phyloP scores from a whole-genome alignment of 2,113 vertebrate genomes.

The Leptobrachium ailaonicum region DNA sequence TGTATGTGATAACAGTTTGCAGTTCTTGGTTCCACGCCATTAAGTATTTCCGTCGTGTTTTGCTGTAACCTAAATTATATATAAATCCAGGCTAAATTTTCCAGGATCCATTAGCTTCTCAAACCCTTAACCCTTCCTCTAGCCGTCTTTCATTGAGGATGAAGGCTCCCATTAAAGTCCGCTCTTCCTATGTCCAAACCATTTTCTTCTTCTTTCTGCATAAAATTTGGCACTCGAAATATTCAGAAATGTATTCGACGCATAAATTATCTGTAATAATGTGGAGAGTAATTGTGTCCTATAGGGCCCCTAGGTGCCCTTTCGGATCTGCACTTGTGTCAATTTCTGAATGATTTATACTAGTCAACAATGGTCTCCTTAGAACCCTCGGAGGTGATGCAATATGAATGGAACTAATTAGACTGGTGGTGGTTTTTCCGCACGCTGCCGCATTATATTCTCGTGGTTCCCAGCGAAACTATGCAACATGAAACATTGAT shows the following conservation, averaged over 20 bases:
- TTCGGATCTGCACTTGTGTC: conserved; percentile 18
- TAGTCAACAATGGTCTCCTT: conserved; percentile 16
- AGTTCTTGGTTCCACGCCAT: neutral
- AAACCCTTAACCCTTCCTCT: neutral
- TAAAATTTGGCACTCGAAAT: conserved; percentile 24
- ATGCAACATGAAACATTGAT: too few relatives aligned
- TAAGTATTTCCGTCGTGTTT: neutral
- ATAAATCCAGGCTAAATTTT: neutral
- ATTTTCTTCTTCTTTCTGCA: neutral
- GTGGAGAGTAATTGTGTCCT: conserved; percentile 41
- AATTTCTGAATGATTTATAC: conserved; percentile 38
- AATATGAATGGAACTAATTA: conserved; percentile 35
- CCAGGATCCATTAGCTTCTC: neutral
- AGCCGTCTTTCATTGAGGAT: neutral
- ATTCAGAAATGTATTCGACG: conserved; percentile 31
- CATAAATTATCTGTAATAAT: conserved; percentile 36
- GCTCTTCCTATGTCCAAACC: neutral
- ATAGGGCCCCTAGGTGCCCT: conserved; percentile 12
- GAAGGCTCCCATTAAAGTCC: neutral
- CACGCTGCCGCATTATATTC: neutral
- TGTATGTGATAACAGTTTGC: too few relatives aligned
- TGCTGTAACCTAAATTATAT: neutral
- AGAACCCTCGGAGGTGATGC: conserved; percentile 16
- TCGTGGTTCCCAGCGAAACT: neutral
- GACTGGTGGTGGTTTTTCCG: conserved; percentile 7